These are phyloP conservation scores for cat (Felis catus) DNA, from an alignment of 2,113 vertebrate species.

Conservation along the genomic window F.catus_Fca126_mat1.0 CM031415.1:151368001-151368500, in stretches of 20 bases:
- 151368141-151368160: not conserved
- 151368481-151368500: not conserved
- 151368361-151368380: not conserved
- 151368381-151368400: not conserved
- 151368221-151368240: not conserved
- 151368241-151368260: not conserved
- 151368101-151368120: not conserved
- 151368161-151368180: not conserved
- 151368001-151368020: not conserved
- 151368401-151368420: not conserved
- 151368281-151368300: not conserved
- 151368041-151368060: not conserved
- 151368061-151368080: not conserved
- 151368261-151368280: not conserved
- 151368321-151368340: not conserved
- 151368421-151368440: not conserved
- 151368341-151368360: not conserved
- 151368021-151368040: not conserved
- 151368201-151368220: not conserved
- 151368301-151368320: not conserved
- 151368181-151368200: not conserved
- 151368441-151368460: not conserved
- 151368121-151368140: not conserved
- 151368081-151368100: not conserved
- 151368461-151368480: not conserved